Evolutionary conservation across 2,113 vertebrate genomes (phyloP).

Genomic region (Xyrauchen texanus): DNA sequence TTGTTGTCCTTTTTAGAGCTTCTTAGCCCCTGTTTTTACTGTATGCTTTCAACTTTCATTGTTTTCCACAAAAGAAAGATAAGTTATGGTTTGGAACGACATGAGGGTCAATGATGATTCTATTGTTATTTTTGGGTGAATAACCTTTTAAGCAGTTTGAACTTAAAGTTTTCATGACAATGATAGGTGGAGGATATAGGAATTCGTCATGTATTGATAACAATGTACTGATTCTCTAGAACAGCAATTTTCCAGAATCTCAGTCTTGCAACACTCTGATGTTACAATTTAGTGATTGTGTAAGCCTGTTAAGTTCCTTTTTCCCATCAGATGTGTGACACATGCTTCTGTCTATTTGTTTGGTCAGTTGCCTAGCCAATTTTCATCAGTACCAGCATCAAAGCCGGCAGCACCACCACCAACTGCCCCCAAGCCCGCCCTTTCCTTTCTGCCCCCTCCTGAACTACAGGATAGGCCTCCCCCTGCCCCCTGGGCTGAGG

Average conservation of each 20-base stretch:
- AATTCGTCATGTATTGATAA: no score
- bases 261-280: background rate
- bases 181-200: no score
- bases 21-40: no score
- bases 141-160: no score
- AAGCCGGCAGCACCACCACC: slow-evolving; percentile 70
- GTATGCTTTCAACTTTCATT: no score
- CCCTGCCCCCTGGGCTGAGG: slow-evolving; percentile 78
- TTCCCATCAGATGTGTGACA: background rate
- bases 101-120: no score
- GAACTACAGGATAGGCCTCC: slow-evolving; percentile 76
- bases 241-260: background rate
- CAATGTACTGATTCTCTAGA: no score
- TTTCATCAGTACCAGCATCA: slow-evolving; percentile 60
- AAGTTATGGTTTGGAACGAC: no score
- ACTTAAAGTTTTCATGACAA: background rate
- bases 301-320: background rate
- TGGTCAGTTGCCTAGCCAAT: slow-evolving; percentile 69
- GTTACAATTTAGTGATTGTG: background rate
- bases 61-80: no score
- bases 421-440: slow-evolving; percentile 75
- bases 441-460: slow-evolving; percentile 78
- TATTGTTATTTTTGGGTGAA: no score
- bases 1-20: no score
- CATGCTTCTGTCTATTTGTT: slow-evolving; percentile 30